Evolutionary conservation across 2,888 invertebrate genomes (phyloP).

Genomic region (Falcaria lacertinaria): DNA sequence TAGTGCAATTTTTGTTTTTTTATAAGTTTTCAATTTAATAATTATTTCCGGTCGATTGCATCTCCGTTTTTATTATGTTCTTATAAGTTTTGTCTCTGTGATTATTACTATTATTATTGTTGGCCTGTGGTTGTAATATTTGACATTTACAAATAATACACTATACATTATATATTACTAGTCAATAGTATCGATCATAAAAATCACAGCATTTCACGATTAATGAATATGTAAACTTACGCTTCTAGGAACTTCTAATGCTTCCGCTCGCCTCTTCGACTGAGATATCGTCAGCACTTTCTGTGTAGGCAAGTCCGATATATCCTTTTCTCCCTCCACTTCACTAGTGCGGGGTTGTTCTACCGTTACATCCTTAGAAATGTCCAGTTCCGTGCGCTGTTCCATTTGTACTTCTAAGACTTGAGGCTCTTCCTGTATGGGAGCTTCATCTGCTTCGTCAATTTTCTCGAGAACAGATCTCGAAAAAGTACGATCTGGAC

Average conservation of each 20-base stretch:
- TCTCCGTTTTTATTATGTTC: too few relatives aligned
- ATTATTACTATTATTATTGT: too few relatives aligned
- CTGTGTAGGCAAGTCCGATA: constrained; percentile 50
- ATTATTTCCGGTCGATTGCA: too few relatives aligned
- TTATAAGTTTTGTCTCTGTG: too few relatives aligned
- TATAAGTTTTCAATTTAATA: too few relatives aligned
- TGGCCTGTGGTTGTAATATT: too few relatives aligned
- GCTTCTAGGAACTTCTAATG: constrained; percentile 12
- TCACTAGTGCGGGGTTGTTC: constrained; percentile 12
- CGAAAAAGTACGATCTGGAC: constrained; percentile 8
- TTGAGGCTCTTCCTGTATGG: constrained; percentile 4
- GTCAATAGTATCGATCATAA: too few relatives aligned
- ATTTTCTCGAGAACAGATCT: constrained; percentile 28
- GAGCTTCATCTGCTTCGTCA: constrained; percentile 28
- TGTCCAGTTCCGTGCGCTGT: constrained; percentile 15
- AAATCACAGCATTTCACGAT: too few relatives aligned
- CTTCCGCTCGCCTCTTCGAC: constrained; percentile 25
- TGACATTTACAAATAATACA: too few relatives aligned
- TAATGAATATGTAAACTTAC: constrained; percentile 19
- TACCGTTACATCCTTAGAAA: constrained; percentile 16
- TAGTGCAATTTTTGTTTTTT: too few relatives aligned
- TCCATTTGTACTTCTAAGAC: constrained; percentile 8
- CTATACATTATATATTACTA: too few relatives aligned
- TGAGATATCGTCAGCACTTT: constrained; percentile 36
- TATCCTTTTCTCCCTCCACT: constrained; percentile 28